Percentiles rank a stretch among this genome's conserved stretches.
Evolutionary conservation across 1,140 invertebrate species (phyloP).

Genomic region (Holcopasites calliopsidis): DNA sequence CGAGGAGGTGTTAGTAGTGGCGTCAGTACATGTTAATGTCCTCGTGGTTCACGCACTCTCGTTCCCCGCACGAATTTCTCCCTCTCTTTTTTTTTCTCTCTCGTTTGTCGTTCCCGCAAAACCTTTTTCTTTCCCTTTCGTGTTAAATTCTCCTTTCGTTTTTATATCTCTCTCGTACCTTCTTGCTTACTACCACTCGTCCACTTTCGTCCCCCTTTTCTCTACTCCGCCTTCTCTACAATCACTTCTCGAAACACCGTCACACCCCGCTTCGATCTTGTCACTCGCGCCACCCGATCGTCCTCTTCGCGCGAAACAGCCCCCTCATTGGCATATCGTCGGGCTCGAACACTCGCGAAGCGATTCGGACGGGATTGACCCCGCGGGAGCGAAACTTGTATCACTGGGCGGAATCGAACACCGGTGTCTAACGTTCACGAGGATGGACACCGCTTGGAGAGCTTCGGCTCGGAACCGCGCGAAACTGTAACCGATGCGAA

Average conservation of each 20-base stretch:
- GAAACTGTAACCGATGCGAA: no score
- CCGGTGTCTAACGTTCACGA: no score
- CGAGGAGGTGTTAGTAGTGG: constrained; percentile 15
- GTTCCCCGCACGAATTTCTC: background rate
- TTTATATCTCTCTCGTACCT: constrained; percentile 28
- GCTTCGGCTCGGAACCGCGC: no score
- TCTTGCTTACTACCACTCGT: constrained; percentile 9
- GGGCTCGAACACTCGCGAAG: background rate
- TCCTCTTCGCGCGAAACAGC: background rate
- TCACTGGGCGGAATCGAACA: background rate
- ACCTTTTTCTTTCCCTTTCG: no score
- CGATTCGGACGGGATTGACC: background rate
- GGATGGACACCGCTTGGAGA: no score
- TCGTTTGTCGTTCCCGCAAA: no score
- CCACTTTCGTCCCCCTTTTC: constrained; percentile 11
- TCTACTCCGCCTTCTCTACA: background rate
- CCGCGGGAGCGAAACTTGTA: no score
- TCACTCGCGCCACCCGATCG: constrained; percentile 19
- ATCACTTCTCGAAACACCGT: background rate
- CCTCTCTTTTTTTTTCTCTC: background rate
- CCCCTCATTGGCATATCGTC: background rate
- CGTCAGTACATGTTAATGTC: constrained; percentile 56
- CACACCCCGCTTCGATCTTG: no score
- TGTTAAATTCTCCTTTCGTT: no score
- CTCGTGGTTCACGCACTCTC: constrained; percentile 21